Conservation (phyloP, 2,797 vertebrate species). For the Cynopterus sphinx region DNA sequence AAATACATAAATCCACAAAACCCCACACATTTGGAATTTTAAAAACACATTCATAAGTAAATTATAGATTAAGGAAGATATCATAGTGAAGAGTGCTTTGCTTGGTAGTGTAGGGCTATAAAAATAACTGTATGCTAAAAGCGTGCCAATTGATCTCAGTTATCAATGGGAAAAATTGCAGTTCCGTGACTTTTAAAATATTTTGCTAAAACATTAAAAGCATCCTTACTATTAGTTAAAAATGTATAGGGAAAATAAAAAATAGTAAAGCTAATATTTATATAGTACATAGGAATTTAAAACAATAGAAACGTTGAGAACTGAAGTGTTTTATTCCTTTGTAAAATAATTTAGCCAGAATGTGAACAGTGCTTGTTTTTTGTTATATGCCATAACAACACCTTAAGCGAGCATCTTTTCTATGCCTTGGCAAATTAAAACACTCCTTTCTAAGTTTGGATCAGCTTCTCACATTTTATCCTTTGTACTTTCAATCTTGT, state of each 20-base stretch:
- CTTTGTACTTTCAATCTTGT: neutral
- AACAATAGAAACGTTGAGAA: neutral
- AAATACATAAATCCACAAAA: neutral
- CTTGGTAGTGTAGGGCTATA: neutral
- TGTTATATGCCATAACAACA: neutral
- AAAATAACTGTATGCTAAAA: neutral
- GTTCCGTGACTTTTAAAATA: neutral
- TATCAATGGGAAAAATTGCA: neutral
- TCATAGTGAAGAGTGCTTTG: neutral
- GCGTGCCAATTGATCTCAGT: neutral
- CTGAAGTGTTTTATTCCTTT: slow-evolving; percentile 14
- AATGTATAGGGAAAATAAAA: neutral
- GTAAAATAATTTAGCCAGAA: neutral
- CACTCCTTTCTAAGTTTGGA: neutral
- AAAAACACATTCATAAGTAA: neutral
- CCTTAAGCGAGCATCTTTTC: neutral
- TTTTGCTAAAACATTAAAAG: neutral
- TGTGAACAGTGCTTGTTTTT: neutral
- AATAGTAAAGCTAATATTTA: neutral
- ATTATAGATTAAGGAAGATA: neutral
- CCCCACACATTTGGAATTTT: neutral
- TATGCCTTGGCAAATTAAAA: neutral
- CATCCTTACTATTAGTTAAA: neutral
- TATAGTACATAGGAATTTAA: neutral
- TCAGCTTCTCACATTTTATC: neutral